A percentile compares a stretch with the other conserved stretches of the same genome.
phyloP scores from a whole-genome alignment of 1,140 invertebrate genomes.

The Ectropis grisescens region DNA sequence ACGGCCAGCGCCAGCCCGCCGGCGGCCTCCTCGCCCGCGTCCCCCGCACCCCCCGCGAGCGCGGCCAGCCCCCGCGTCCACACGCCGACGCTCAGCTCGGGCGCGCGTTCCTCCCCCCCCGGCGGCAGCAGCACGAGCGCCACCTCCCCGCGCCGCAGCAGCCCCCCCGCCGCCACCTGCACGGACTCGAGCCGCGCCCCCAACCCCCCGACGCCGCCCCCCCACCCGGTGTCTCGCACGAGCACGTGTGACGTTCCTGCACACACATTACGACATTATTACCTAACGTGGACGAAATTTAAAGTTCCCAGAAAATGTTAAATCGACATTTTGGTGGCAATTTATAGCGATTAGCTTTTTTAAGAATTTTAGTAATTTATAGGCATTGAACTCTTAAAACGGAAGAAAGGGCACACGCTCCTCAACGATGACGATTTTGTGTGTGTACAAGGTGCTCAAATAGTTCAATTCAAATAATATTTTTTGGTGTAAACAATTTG shows the following conservation, averaged over 20 bases:
- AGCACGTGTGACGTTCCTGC: conserved; percentile 24
- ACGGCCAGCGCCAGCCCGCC: conserved; percentile 25
- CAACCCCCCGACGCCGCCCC: conserved; percentile 9
- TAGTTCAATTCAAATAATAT: too few species aligned
- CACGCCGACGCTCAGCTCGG: conserved; percentile 27
- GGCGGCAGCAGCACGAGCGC: conserved; percentile 4
- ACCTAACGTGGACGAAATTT: too few species aligned
- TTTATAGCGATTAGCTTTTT: too few species aligned
- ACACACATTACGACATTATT: too few species aligned
- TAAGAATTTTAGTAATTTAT: too few species aligned
- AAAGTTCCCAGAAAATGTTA: too few species aligned
- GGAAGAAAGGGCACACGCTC: too few species aligned
- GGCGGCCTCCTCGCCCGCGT: conserved; percentile 10
- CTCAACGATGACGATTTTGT: too few species aligned
- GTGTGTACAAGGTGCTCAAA: too few species aligned
- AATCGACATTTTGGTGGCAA: too few species aligned
- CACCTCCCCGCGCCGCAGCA: conserved; percentile 21
- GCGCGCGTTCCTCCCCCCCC: neutral
- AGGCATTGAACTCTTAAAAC: too few species aligned
- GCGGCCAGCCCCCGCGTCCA: conserved; percentile 31
- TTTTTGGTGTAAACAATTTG: too few species aligned
- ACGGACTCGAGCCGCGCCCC: conserved; percentile 22
- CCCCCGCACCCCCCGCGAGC: conserved; percentile 16
- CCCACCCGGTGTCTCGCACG: conserved; percentile 6
- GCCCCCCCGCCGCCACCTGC: conserved; percentile 23